Conservation (phyloP, 2,113 vertebrate genomes). For the Garra rufa region DNA sequence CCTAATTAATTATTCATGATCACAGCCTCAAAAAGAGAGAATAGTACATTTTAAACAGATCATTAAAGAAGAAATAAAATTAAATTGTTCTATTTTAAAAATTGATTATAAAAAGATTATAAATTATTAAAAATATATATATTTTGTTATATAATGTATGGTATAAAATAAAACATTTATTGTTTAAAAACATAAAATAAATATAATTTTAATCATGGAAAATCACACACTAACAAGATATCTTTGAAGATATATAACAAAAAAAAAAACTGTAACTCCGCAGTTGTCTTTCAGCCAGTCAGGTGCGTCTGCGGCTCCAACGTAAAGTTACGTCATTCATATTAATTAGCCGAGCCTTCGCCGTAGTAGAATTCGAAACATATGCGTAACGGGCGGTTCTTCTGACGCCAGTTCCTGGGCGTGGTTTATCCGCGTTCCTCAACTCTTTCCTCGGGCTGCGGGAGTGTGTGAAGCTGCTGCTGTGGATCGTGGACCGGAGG, state of each 20-base stretch:
- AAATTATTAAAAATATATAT: too few relatives aligned
- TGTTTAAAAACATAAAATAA: too few relatives aligned
- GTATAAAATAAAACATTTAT: too few relatives aligned
- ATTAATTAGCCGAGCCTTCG: not conserved
- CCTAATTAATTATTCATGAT: not conserved
- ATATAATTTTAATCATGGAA: too few relatives aligned
- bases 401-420: conserved; percentile 53
- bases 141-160: too few relatives aligned
- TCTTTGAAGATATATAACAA: too few relatives aligned
- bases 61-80: not conserved
- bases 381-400: not conserved
- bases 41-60: not conserved
- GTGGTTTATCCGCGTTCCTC: conserved; percentile 43
- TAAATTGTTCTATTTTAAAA: not conserved
- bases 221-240: too few relatives aligned
- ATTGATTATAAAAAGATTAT: not conserved
- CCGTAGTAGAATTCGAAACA: not conserved
- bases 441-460: conserved; percentile 21
- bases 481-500: conserved; percentile 44
- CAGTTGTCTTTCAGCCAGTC: conserved; percentile 12
- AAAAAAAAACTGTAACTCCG: too few relatives aligned
- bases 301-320: not conserved
- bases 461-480: conserved; percentile 14
- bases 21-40: not conserved
- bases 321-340: not conserved